These are phyloP conservation scores for Octodon degus DNA, from an alignment of 2,113 vertebrate genomes.

Conservation along the genomic window DNA sequence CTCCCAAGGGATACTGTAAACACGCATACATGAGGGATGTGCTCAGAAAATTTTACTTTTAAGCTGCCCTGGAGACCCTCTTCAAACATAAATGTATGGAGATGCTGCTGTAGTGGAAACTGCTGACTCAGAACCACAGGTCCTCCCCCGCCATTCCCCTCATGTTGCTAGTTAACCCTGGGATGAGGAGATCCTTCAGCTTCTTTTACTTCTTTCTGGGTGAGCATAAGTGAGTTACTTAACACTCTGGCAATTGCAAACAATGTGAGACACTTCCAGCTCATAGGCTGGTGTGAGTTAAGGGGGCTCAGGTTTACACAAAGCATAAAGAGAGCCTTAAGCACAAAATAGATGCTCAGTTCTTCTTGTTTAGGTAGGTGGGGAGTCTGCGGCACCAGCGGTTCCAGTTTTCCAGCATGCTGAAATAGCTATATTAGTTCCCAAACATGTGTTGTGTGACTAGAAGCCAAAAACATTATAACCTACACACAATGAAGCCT, in stretches of 20 bases:
- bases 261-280: background rate
- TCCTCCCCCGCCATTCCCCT: background rate
- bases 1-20: background rate
- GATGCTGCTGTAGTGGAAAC: background rate
- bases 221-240: background rate
- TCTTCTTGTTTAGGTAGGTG: background rate
- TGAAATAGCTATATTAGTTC: background rate
- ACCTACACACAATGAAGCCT: background rate
- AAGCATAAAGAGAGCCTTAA: background rate
- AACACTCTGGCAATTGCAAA: slow-evolving; percentile 3
- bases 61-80: background rate
- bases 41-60: background rate
- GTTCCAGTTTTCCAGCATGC: background rate
- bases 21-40: background rate
- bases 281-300: background rate
- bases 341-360: background rate
- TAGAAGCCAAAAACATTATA: slow-evolving; percentile 1
- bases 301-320: background rate
- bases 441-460: background rate
- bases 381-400: background rate
- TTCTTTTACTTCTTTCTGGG: slow-evolving; percentile 22
- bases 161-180: background rate
- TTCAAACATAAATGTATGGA: background rate
- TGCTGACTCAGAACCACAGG: background rate
- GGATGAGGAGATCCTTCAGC: background rate